phyloP scores from a whole-genome alignment of 2,113 vertebrate species.

The Pandion haliaetus region DNA sequence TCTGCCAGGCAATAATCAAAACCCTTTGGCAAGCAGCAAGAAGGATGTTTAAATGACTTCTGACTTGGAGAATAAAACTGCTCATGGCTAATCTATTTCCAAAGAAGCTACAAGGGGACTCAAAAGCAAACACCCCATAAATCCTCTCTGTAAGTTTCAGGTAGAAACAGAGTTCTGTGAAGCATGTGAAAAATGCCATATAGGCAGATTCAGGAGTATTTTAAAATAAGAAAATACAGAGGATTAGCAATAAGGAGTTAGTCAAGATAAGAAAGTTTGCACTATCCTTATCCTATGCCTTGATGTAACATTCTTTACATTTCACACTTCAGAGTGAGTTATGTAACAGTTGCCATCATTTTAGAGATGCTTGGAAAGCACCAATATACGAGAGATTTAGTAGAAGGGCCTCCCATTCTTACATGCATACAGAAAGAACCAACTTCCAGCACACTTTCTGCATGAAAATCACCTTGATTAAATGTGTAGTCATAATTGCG shows the following conservation, averaged over 20 bases:
- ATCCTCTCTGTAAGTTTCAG: background rate
- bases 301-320: background rate
- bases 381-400: background rate
- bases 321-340: background rate
- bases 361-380: background rate
- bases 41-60: background rate
- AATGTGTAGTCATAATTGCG: conserved; percentile 33
- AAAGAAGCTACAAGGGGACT: background rate
- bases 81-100: background rate
- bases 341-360: background rate
- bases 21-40: background rate
- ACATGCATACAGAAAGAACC: background rate
- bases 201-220: background rate
- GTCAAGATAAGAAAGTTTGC: background rate
- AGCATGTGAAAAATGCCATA: background rate
- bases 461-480: conserved; percentile 25
- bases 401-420: background rate
- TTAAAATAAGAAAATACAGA: background rate
- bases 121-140: background rate
- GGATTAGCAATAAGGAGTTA: background rate
- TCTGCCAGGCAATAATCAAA: conserved; percentile 12
- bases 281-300: background rate
- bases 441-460: background rate
- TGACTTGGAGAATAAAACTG: background rate
- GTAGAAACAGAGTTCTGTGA: background rate